These are phyloP conservation scores for Heliconius nattereri DNA, from an alignment of 1,140 invertebrate species.

Conservation along the genomic window DNA sequence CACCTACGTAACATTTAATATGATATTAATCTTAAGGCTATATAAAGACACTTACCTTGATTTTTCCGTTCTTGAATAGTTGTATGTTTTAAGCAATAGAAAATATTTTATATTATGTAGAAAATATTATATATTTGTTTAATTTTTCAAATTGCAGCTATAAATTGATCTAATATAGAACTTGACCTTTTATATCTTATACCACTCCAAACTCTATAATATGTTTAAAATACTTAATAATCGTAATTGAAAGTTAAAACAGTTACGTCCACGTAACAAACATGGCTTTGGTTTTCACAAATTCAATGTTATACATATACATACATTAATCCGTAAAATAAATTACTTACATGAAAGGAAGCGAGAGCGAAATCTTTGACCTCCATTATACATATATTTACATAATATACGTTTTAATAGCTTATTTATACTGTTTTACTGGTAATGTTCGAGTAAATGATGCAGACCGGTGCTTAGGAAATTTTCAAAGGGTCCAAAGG, in stretches of 20 bases:
- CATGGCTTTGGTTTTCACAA: background rate
- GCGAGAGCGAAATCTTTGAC: conserved; percentile 7
- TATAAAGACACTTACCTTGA: conserved; percentile 4
- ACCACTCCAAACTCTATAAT: background rate
- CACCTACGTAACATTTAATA: background rate
- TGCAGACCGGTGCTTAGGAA: conserved; percentile 24
- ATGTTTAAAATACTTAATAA: background rate
- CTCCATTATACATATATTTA: conserved; percentile 6
- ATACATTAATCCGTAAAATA: background rate
- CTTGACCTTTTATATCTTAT: background rate
- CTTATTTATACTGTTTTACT: conserved; percentile 4
- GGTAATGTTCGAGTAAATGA: conserved; percentile 19
- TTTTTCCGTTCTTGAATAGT: conserved; percentile 5
- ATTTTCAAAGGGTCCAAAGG: conserved; percentile 31
- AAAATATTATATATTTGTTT: too few relatives aligned
- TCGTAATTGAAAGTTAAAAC: background rate
- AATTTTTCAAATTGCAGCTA: background rate
- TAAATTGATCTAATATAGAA: background rate
- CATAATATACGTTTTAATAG: background rate
- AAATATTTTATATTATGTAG: background rate
- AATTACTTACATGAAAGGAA: background rate
- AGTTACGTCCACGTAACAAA: background rate
- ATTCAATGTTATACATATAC: background rate
- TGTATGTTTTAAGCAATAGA: background rate
- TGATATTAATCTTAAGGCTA: conserved; percentile 14